Percentiles rank a stretch among this genome's conserved stretches.
Conservation (phyloP, 2,797 vertebrate genomes). For the Synanceia verrucosa region DNA sequence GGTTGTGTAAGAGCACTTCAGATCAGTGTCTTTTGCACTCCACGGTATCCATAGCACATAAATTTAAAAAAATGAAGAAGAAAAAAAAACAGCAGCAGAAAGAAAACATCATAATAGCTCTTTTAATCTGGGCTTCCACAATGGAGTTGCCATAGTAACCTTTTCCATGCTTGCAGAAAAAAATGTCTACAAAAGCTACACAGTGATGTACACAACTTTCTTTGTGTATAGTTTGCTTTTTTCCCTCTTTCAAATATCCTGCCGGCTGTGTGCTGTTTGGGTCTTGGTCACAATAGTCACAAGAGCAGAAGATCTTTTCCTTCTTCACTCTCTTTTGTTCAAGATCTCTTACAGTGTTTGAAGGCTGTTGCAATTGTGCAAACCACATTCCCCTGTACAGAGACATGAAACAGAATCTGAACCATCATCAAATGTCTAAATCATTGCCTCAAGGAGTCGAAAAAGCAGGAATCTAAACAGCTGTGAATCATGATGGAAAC, state of each 20-base stretch:
- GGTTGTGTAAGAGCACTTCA: background rate
- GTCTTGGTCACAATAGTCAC: background rate
- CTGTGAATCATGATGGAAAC: background rate
- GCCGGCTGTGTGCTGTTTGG: background rate
- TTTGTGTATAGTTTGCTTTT: background rate
- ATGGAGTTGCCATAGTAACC: conserved; percentile 51
- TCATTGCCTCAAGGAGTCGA: background rate
- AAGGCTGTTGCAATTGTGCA: conserved; percentile 8
- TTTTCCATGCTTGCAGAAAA: conserved; percentile 17
- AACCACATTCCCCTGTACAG: background rate
- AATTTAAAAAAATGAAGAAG: background rate
- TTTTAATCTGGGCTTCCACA: conserved; percentile 28
- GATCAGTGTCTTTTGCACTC: background rate
- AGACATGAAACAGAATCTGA: background rate
- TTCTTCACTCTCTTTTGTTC: background rate
- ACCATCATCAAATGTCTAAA: background rate
- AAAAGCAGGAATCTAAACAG: background rate
- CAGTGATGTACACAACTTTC: background rate
- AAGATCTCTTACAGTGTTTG: background rate
- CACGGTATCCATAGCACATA: background rate
- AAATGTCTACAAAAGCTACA: conserved; percentile 31
- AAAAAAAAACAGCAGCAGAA: background rate
- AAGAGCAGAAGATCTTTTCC: background rate
- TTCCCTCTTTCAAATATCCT: conserved; percentile 13
- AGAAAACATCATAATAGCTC: conserved; percentile 6